Evolutionary conservation across 2,797 vertebrate genomes (phyloP).

Genomic region (Adrianichthys oophorus): DNA sequence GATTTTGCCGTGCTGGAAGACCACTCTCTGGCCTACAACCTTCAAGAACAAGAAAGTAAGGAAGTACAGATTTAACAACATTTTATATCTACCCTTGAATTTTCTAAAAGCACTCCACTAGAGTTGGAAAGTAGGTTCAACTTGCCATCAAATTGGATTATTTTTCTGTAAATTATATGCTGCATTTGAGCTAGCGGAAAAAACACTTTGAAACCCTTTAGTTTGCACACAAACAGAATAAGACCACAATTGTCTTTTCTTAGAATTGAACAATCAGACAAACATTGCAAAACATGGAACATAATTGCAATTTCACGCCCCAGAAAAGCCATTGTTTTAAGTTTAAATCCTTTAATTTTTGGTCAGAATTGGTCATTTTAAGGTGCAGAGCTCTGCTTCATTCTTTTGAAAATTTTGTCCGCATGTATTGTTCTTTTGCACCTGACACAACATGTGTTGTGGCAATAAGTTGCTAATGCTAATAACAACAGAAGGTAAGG

Average conservation of each 20-base stretch:
- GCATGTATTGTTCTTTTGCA: neutral
- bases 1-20: conserved; percentile 97
- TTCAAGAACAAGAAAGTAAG: conserved; percentile 99
- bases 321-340: too few species aligned
- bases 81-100: neutral
- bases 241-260: too few species aligned
- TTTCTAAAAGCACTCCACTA: too few species aligned
- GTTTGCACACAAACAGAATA: too few species aligned
- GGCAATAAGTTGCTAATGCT: neutral
- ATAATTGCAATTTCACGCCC: too few species aligned
- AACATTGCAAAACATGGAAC: too few species aligned
- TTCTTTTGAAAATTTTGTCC: neutral
- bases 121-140: too few species aligned
- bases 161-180: too few species aligned
- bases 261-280: too few species aligned
- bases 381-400: neutral
- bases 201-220: too few species aligned
- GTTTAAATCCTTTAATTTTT: neutral
- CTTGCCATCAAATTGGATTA: too few species aligned
- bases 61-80: neutral
- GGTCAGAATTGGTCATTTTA: neutral
- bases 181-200: too few species aligned
- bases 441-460: neutral
- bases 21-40: conserved; percentile 93
- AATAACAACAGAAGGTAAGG: neutral